Evolutionary conservation across 30 jellyfish, hydroid and myxozoan species (phyloP).

Genomic region (Aurelia aurita): DNA sequence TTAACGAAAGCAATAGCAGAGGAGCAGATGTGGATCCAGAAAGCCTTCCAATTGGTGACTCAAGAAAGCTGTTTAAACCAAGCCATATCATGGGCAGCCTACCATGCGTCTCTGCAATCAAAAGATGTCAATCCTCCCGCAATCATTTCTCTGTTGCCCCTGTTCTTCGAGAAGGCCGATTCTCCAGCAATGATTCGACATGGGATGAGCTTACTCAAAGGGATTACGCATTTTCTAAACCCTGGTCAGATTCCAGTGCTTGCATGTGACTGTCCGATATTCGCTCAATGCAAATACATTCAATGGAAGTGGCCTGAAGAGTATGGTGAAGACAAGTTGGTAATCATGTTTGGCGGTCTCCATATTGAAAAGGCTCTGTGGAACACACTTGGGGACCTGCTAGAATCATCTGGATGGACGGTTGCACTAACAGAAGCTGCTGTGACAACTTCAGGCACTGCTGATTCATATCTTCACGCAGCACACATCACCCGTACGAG

Average conservation of each 20-base stretch:
- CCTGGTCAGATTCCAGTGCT: slow-evolving; percentile 41
- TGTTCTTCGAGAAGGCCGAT: slow-evolving; percentile 8
- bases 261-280: slow-evolving; percentile 24
- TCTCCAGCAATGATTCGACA: slow-evolving; percentile 23
- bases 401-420: slow-evolving; percentile 5
- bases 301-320: slow-evolving; percentile 2
- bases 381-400: slow-evolving; percentile 24
- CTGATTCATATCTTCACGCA: slow-evolving; percentile 47
- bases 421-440: slow-evolving; percentile 2
- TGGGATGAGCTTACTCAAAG: slow-evolving; percentile 12
- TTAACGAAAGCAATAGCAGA: slow-evolving; percentile 14
- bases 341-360: not conserved
- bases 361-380: not conserved
- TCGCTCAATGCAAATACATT: not conserved
- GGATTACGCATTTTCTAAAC: slow-evolving; percentile 14
- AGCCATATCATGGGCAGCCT: slow-evolving; percentile 32
- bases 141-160: slow-evolving; percentile 8
- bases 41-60: slow-evolving; percentile 6
- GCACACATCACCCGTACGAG: slow-evolving; percentile 57
- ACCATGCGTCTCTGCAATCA: slow-evolving; percentile 9
- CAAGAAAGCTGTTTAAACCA: slow-evolving; percentile 21
- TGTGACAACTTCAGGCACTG: slow-evolving; percentile 41
- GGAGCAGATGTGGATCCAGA: slow-evolving; percentile 24
- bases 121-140: slow-evolving; percentile 1
- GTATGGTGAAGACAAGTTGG: not conserved